A percentile compares a stretch with the other conserved stretches of the same genome.
These are phyloP conservation scores for Sitta carolinensis DNA, from an alignment of 2,797 vertebrate species.

Conservation along the genomic window DNA sequence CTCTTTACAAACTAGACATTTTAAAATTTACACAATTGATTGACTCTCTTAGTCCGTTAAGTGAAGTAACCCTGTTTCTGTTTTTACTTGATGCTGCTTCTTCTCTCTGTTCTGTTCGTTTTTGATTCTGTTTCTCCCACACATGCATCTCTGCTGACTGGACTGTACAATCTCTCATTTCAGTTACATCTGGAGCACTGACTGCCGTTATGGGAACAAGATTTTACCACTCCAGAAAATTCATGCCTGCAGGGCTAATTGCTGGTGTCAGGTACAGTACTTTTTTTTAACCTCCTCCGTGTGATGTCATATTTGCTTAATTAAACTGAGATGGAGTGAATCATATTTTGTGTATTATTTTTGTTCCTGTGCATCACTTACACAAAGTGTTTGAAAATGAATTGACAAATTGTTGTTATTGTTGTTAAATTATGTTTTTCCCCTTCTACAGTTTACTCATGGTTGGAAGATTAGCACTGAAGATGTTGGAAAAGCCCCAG, in stretches of 20 bases:
- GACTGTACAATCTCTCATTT: conserved; percentile 38
- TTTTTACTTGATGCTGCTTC: not conserved
- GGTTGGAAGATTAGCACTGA: conserved; percentile 87
- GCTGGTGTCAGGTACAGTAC: conserved; percentile 87
- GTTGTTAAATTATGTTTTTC: not conserved
- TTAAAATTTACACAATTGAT: not conserved
- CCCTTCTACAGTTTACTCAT: conserved; percentile 85
- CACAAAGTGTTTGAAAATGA: not conserved
- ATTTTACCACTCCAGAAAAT: conserved; percentile 92
- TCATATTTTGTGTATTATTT: not conserved
- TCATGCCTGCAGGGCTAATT: conserved; percentile 95
- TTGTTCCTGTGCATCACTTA: not conserved
- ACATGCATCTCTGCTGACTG: not conserved
- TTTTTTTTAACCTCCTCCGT: not conserved
- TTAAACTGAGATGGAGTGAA: not conserved
- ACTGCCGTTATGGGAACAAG: conserved; percentile 91
- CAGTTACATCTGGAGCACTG: conserved; percentile 89
- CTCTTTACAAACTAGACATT: not conserved
- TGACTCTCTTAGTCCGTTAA: not conserved
- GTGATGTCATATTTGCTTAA: not conserved
- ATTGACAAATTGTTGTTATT: not conserved
- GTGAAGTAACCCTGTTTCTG: not conserved
- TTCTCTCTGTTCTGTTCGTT: not conserved
- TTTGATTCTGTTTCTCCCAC: not conserved
- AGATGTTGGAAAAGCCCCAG: conserved; percentile 84